These are phyloP conservation scores for Lytechinus pictus DNA, from an alignment of 35 echinoderm and acorn worm genomes.

Conservation along the genomic window DNA sequence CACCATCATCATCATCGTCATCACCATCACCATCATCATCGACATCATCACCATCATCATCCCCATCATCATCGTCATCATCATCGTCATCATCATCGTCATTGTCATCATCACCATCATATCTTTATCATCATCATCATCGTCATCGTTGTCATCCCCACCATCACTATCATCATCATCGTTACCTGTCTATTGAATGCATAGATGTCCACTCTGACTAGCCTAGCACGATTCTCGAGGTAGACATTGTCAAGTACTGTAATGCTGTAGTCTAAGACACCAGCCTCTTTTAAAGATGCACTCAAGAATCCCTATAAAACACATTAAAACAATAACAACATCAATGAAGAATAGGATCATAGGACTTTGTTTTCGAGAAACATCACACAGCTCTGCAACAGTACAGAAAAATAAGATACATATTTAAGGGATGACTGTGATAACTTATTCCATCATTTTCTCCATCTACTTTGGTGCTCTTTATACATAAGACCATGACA, in stretches of 20 bases:
- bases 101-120: background rate
- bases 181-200: constrained; percentile 33
- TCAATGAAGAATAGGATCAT: no score
- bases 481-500: no score
- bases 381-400: no score
- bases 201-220: constrained; percentile 24
- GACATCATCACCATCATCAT: background rate
- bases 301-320: constrained; percentile 36
- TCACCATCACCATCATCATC: no score
- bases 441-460: no score
- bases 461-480: no score
- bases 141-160: background rate
- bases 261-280: background rate
- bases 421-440: no score
- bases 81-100: background rate
- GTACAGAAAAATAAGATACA: no score
- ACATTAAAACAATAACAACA: no score
- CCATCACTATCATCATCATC: background rate
- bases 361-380: no score
- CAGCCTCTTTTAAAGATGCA: background rate
- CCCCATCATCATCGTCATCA: background rate
- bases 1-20: no score
- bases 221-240: constrained; percentile 15
- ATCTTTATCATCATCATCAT: background rate
- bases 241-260: background rate